Base-by-base conservation (phyloP, 2,797 vertebrate genomes). In the Salarias fasciatus region DNA sequence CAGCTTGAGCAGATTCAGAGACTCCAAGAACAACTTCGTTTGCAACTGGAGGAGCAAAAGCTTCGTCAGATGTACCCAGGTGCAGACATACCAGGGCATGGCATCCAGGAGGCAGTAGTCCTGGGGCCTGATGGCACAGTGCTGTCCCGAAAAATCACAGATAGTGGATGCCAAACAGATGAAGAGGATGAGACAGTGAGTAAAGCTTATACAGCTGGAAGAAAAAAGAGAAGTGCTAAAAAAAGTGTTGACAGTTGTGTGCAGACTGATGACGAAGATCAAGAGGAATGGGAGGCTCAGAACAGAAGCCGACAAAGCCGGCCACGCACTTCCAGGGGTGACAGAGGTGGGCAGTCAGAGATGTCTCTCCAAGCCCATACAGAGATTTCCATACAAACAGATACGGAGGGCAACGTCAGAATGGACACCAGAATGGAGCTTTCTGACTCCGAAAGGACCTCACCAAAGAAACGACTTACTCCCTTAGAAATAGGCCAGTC, bases 241-340 rank as follows among this genome's bases (percentile, higher is more conserved):
- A 98, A 97, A 83, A 95, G 97, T 45, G 95, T 99, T 49, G 98
- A 99, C 82, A 98, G 96, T 2, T 97, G 98, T 75, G 97, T 99
- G 56, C 98, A 99, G 87, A 99, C 98, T 5, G 98, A 99, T 74
- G 98, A 99, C 69, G 98, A 99, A 80, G 98, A 99, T 84, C 97
- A 98, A 85, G 97, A 99, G 1, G 97, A 98, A 63, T 99, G 97
- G 97, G 98, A 98, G 33, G 90, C 90, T 82, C 93, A 94, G 92
- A 85, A 48, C 35, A 85, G 94, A 94, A 72, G 69, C 67, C 80
- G 91, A 29, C 91, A 92, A 78, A 92, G 76, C 64, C 83, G 91
- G 30, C 85, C 92, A 63, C 92, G 91, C 41, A 91, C 89, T 29
- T 46, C 91, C 55, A 91, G 92, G 88, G 92, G 86, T 68, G 74